A percentile compares a stretch with the other conserved stretches of the same genome.
Evolutionary conservation across 1,140 invertebrate genomes (phyloP).

Genomic region (Lutraria rhynchaena): DNA sequence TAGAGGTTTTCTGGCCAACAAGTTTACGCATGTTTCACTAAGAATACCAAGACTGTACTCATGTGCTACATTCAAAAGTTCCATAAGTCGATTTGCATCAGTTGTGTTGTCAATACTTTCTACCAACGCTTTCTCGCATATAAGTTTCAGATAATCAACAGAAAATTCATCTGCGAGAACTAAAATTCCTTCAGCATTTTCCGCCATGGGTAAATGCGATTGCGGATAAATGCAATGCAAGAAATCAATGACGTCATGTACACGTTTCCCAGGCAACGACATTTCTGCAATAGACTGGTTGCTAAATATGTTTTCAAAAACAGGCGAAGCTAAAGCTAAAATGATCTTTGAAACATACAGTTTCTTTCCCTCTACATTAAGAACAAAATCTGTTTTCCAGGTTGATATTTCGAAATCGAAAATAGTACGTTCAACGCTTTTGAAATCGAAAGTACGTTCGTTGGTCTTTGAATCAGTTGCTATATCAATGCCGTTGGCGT

Average conservation of each 20-base stretch:
- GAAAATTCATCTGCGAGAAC: not conserved
- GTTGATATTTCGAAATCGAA: constrained; percentile 1
- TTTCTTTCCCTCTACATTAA: not conserved
- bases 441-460: too few species aligned
- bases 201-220: not conserved
- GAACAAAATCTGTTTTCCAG: constrained; percentile 7
- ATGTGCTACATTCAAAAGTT: not conserved
- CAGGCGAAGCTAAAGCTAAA: constrained; percentile 11
- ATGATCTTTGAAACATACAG: constrained; percentile 10
- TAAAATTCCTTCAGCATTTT: not conserved
- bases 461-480: too few species aligned
- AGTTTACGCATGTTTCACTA: not conserved
- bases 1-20: not conserved
- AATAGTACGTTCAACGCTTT: too few species aligned
- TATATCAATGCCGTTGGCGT: too few species aligned
- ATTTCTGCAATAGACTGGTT: not conserved
- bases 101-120: not conserved
- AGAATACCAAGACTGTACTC: not conserved
- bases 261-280: not conserved
- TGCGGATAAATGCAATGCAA: constrained; percentile 33
- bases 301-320: constrained; percentile 19
- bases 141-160: not conserved
- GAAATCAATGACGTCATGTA: not conserved
- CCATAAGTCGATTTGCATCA: not conserved
- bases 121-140: not conserved